Conservation (phyloP, 1,140 invertebrate species). For the Arctopsyche grandis region DNA sequence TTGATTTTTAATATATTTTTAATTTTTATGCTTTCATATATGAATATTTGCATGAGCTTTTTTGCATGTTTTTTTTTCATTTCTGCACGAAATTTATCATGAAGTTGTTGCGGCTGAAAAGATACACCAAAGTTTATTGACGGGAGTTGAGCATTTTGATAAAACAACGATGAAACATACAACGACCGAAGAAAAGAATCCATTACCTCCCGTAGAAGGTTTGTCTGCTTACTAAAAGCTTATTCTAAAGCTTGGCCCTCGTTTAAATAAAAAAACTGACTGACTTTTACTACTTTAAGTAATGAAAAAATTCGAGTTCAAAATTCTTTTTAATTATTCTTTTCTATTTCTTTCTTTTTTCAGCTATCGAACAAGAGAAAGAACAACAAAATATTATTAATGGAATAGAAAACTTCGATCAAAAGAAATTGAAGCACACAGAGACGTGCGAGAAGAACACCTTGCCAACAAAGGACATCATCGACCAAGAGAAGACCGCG, state of each 20-base stretch:
- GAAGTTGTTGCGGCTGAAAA: constrained; percentile 76
- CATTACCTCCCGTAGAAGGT: constrained; percentile 78
- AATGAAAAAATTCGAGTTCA: too few relatives aligned
- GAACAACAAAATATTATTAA: constrained; percentile 85
- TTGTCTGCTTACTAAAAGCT: constrained; percentile 50
- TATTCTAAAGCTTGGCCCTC: not conserved
- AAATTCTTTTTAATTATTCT: too few relatives aligned
- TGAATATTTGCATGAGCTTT: constrained; percentile 31
- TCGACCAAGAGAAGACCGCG: constrained; percentile 77
- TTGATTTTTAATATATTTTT: not conserved
- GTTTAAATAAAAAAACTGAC: not conserved
- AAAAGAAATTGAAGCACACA: constrained; percentile 85
- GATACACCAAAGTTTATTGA: constrained; percentile 73
- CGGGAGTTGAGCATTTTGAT: constrained; percentile 78
- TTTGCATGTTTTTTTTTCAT: constrained; percentile 44
- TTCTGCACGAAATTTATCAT: constrained; percentile 44
- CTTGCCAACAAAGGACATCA: constrained; percentile 85
- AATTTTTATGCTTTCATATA: not conserved
- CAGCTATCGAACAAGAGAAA: constrained; percentile 89
- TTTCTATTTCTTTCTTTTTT: constrained; percentile 48
- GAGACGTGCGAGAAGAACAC: constrained; percentile 91
- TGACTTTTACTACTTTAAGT: not conserved
- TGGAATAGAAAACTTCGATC: constrained; percentile 89
- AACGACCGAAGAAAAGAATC: constrained; percentile 79
- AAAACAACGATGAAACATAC: constrained; percentile 79